phyloP scores from a whole-genome alignment of 2,888 invertebrate genomes.

The Hydraecia micacea region DNA sequence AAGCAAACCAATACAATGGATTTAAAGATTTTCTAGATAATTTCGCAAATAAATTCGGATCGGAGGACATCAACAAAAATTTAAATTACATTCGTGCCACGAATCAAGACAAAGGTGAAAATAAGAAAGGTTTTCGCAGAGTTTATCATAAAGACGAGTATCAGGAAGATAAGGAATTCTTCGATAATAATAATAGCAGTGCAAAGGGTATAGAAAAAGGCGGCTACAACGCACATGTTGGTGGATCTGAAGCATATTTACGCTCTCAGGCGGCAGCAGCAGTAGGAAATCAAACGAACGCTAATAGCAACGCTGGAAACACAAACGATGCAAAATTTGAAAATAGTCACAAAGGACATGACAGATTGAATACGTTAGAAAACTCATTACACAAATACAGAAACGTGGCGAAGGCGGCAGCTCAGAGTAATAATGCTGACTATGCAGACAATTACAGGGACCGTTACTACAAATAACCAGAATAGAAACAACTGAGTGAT shows the following conservation, averaged over 20 bases:
- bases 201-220: slow-evolving; percentile 76
- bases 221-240: slow-evolving; percentile 70
- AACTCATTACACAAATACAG: slow-evolving; percentile 73
- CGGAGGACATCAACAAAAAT: slow-evolving; percentile 76
- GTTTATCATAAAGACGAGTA: slow-evolving; percentile 87
- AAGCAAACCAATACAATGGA: slow-evolving; percentile 71
- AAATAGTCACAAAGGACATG: slow-evolving; percentile 69
- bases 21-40: slow-evolving; percentile 81
- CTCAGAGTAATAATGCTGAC: slow-evolving; percentile 75
- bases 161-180: slow-evolving; percentile 84
- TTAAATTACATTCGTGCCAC: slow-evolving; percentile 72
- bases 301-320: slow-evolving; percentile 69
- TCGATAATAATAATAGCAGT: slow-evolving; percentile 79
- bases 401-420: slow-evolving; percentile 77
- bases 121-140: slow-evolving; percentile 82
- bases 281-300: slow-evolving; percentile 69
- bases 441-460: slow-evolving; percentile 65
- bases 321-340: slow-evolving; percentile 66
- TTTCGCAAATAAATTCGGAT: slow-evolving; percentile 82
- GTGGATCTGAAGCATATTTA: slow-evolving; percentile 76
- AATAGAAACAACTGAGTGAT: slow-evolving; percentile 4
- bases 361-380: slow-evolving; percentile 65
- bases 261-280: slow-evolving; percentile 75
- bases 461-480: slow-evolving; percentile 27
- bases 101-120: slow-evolving; percentile 80